phyloP scores from a whole-genome alignment of 2,797 vertebrate species.

The Trachops cirrhosus region DNA sequence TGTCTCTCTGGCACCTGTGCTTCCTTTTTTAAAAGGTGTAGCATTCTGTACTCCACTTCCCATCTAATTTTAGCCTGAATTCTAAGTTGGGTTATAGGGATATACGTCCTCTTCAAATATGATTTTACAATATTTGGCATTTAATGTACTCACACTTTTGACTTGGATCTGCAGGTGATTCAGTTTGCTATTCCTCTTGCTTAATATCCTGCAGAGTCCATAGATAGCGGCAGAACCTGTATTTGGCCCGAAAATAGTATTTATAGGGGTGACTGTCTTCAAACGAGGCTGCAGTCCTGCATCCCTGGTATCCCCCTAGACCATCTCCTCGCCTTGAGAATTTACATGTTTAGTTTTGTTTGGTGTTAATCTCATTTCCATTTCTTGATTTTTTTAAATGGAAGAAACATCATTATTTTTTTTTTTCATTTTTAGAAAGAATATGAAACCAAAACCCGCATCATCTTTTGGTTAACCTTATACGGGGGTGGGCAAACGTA shows the following conservation, averaged over 20 bases:
- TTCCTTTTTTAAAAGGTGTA: background rate
- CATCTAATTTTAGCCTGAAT: background rate
- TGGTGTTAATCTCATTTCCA: background rate
- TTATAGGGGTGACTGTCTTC: background rate
- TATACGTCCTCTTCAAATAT: background rate
- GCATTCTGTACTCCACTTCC: background rate
- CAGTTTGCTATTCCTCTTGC: background rate
- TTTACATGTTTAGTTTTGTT: conserved; percentile 21
- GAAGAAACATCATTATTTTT: background rate
- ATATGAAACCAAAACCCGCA: background rate
- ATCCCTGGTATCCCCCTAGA: background rate
- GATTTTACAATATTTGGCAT: background rate
- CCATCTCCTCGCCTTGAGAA: background rate
- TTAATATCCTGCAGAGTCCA: background rate
- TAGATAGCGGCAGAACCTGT: background rate
- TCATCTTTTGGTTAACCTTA: background rate
- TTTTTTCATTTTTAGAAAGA: background rate
- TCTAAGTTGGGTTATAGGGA: background rate
- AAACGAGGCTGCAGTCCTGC: background rate
- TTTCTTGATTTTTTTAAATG: background rate
- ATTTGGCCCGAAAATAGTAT: background rate
- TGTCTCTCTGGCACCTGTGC: background rate
- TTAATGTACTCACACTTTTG: background rate
- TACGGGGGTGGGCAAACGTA: background rate
- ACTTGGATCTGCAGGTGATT: background rate